Evolutionary conservation across 2,797 vertebrate species (phyloP).

Genomic region (Sebastolobus altivelis): DNA sequence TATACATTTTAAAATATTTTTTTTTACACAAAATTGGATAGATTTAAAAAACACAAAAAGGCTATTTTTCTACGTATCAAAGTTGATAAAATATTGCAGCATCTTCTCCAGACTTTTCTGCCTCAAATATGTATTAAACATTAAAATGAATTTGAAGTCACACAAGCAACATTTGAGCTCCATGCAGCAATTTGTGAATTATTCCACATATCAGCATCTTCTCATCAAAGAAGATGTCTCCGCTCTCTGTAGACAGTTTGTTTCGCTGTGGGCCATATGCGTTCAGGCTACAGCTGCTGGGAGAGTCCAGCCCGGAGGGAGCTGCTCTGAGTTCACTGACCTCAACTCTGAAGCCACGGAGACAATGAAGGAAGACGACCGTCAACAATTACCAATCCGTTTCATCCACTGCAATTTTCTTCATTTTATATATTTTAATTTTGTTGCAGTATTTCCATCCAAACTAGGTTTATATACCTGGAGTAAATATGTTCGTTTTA

Average conservation of each 20-base stretch:
- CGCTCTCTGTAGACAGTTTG: constrained; percentile 17
- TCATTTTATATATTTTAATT: neutral
- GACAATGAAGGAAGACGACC: constrained; percentile 28
- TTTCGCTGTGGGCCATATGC: constrained; percentile 56
- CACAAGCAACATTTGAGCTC: neutral
- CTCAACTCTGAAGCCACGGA: constrained; percentile 37
- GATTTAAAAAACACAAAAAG: neutral
- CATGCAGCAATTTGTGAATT: neutral
- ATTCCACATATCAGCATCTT: constrained; percentile 4
- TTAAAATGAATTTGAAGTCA: neutral
- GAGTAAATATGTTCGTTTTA: neutral
- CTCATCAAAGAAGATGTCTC: neutral
- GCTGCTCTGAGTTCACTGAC: constrained; percentile 62
- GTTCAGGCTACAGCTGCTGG: constrained; percentile 56
- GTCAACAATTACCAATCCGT: neutral
- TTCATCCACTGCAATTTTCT: neutral
- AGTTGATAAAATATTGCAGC: neutral
- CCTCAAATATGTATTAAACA: neutral
- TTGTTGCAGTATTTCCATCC: neutral
- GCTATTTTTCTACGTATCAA: neutral
- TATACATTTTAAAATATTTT: neutral
- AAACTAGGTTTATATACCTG: neutral
- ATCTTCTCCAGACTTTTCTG: neutral
- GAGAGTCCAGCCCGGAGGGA: constrained; percentile 62
- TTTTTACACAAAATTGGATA: neutral